phyloP scores from a whole-genome alignment of 2,113 vertebrate species.

The Odocoileus hemionus region DNA sequence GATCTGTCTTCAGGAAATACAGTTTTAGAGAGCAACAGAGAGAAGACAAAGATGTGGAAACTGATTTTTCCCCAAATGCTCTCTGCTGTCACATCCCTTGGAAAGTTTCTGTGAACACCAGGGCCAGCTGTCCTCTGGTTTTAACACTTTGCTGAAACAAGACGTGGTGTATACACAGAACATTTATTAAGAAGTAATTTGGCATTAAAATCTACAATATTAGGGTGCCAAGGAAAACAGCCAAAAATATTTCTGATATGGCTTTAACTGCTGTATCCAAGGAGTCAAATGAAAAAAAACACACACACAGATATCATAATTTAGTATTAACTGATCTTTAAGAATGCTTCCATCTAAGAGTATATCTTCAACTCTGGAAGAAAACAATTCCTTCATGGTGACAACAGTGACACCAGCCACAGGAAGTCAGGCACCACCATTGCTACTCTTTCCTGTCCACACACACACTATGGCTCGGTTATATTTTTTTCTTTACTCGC shows the following conservation, averaged over 20 bases:
- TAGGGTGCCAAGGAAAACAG: background rate
- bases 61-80: conserved; percentile 25
- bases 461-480: background rate
- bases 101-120: conserved; percentile 1
- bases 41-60: conserved; percentile 19
- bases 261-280: background rate
- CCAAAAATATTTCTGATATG: background rate
- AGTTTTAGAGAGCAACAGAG: background rate
- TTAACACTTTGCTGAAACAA: conserved; percentile 13
- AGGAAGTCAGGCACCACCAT: background rate
- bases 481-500: background rate
- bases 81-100: background rate
- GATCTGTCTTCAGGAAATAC: background rate
- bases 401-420: background rate
- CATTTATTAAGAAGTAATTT: conserved; percentile 26
- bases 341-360: background rate
- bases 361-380: background rate
- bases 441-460: background rate
- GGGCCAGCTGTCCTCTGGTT: background rate
- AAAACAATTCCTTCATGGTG: background rate
- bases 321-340: background rate
- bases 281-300: background rate
- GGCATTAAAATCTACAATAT: background rate
- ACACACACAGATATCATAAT: background rate
- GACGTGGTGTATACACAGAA: background rate